Evolutionary conservation across 2,797 vertebrate genomes (phyloP).

Genomic region (Hemitrygon akajei): DNA sequence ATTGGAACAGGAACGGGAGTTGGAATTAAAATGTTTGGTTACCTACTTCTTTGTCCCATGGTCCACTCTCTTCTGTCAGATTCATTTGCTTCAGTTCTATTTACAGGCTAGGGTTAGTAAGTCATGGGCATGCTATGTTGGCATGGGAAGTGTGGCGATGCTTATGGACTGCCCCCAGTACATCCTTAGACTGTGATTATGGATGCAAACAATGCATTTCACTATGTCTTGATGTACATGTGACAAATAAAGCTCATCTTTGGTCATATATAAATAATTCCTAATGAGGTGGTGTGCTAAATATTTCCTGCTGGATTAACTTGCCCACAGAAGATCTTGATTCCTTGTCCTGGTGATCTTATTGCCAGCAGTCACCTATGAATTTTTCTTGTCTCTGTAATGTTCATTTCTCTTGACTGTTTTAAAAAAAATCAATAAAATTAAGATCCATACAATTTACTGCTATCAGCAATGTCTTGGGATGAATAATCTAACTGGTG

Average conservation of each 20-base stretch:
- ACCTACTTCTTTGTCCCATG: too few species aligned
- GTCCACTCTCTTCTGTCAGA: too few species aligned
- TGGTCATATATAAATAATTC: not conserved
- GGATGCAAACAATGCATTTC: too few species aligned
- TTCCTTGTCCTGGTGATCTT: not conserved
- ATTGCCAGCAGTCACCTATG: not conserved
- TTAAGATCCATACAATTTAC: not conserved
- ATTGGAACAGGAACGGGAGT: too few species aligned
- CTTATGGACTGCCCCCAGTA: too few species aligned
- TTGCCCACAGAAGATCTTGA: not conserved
- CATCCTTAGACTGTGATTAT: too few species aligned
- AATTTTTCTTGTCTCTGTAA: not conserved
- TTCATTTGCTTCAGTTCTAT: not conserved
- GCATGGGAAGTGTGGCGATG: too few species aligned
- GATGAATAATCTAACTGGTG: not conserved
- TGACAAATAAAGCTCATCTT: too few species aligned
- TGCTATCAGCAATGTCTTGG: not conserved
- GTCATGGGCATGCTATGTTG: too few species aligned
- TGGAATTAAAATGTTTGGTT: too few species aligned
- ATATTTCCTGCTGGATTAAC: not conserved
- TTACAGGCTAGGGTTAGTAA: not conserved
- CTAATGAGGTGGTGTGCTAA: too few species aligned
- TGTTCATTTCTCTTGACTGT: not conserved
- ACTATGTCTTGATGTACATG: too few species aligned
- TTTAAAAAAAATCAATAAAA: not conserved